Percentiles rank a stretch among this genome's conserved stretches.
phyloP scores from a whole-genome alignment of 2,888 invertebrate genomes.

The Lordiphosa fenestrarum region DNA sequence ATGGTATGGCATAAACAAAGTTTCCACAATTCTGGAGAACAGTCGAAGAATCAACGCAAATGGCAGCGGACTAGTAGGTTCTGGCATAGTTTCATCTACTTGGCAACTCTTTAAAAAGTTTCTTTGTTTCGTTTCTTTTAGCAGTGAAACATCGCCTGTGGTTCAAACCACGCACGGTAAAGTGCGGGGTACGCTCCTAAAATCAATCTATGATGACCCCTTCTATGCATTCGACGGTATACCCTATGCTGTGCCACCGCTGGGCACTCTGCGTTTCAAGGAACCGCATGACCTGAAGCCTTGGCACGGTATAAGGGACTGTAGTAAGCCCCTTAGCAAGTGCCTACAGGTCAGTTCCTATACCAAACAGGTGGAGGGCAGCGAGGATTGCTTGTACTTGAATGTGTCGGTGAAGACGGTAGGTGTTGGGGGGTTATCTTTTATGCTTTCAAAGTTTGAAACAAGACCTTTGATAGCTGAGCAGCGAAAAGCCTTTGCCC shows the following conservation, averaged over 20 bases:
- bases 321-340: conserved; percentile 48
- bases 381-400: conserved; percentile 72
- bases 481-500: conserved; percentile 40
- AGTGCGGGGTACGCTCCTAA: conserved; percentile 58
- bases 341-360: conserved; percentile 52
- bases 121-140: background rate
- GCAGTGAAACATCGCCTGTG: conserved; percentile 44
- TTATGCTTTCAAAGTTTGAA: background rate
- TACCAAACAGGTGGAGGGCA: conserved; percentile 56
- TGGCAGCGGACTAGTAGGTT: conserved; percentile 42
- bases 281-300: conserved; percentile 74
- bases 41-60: conserved; percentile 15
- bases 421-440: background rate
- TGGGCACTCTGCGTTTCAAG: conserved; percentile 62
- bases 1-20: background rate
- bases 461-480: conserved; percentile 33
- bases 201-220: conserved; percentile 57
- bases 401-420: conserved; percentile 65
- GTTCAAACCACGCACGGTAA: conserved; percentile 66
- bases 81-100: too few species aligned
- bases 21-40: too few species aligned
- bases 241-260: conserved; percentile 67
- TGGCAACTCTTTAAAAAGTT: fast-evolving
- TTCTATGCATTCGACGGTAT: conserved; percentile 73
- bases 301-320: conserved; percentile 78